phyloP scores from a whole-genome alignment of 2,113 vertebrate species.

The Himantopus leucocephalus region DNA sequence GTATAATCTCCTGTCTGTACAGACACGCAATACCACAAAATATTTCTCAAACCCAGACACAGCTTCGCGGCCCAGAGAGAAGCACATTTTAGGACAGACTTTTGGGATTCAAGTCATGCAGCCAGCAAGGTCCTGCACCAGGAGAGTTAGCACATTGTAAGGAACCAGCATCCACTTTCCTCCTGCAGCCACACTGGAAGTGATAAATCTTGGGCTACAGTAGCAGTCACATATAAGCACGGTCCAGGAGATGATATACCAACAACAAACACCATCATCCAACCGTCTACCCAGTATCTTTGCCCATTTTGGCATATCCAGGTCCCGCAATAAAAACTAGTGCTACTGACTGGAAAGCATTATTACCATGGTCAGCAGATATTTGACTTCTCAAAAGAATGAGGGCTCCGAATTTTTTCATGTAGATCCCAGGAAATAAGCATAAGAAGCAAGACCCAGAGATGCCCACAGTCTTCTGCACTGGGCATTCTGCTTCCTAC shows the following conservation, averaged over 20 bases:
- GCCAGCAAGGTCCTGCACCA: background rate
- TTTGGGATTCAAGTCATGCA: background rate
- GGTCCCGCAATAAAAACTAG: background rate
- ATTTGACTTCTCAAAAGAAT: background rate
- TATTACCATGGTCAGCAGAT: background rate
- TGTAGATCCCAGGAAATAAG: background rate
- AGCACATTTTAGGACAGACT: background rate
- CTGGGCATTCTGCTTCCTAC: background rate
- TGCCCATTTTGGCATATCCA: background rate
- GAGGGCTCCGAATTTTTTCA: background rate
- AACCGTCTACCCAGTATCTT: background rate
- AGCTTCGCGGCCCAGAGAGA: background rate
- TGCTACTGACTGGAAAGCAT: background rate
- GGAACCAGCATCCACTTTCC: background rate
- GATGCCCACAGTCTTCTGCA: background rate
- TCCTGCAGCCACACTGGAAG: background rate
- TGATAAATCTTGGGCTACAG: background rate
- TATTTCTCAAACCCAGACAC: background rate
- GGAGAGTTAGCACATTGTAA: background rate
- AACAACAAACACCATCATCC: background rate
- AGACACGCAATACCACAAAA: background rate
- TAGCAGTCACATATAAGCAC: background rate
- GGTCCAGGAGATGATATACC: background rate
- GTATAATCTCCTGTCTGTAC: background rate
- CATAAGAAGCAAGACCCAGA: background rate